phyloP scores from a whole-genome alignment of 2,113 vertebrate genomes.

The Oryzias curvinotus region DNA sequence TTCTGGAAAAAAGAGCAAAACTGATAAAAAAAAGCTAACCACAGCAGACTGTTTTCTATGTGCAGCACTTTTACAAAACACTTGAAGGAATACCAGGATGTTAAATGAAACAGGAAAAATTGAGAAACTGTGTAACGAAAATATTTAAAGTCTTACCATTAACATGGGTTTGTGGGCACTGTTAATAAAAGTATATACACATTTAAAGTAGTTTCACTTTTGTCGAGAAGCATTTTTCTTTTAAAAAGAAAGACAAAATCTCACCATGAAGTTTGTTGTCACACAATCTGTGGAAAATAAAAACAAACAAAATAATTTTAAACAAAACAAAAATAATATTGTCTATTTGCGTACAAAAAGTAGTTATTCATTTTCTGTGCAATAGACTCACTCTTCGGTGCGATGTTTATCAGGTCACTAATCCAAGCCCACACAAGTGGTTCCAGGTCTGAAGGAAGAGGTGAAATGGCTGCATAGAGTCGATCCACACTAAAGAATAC shows the following conservation, averaged over 20 bases:
- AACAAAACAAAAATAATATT: background rate
- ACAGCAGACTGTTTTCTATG: too few species aligned
- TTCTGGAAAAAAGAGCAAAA: too few species aligned
- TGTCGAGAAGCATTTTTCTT: too few species aligned
- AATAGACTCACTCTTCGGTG: constrained; percentile 57
- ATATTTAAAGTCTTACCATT: constrained; percentile 66
- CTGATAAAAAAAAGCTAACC: too few species aligned
- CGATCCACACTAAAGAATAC: constrained; percentile 44
- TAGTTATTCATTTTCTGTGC: too few species aligned
- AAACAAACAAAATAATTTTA: background rate
- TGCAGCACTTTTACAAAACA: too few species aligned
- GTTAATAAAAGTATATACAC: background rate
- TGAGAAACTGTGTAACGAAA: too few species aligned
- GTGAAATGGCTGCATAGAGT: constrained; percentile 37
- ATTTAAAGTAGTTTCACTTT: too few species aligned
- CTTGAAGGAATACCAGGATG: too few species aligned
- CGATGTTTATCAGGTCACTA: constrained; percentile 29
- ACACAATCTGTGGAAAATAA: constrained; percentile 58
- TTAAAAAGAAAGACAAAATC: constrained; percentile 2
- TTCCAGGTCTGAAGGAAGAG: constrained; percentile 40
- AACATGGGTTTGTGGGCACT: constrained; percentile 59
- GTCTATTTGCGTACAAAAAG: too few species aligned
- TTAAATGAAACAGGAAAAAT: too few species aligned
- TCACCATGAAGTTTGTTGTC: constrained; percentile 49
- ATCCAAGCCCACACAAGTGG: constrained; percentile 26